These are phyloP conservation scores for Pseudolycoriella hygida DNA, from an alignment of 2,888 invertebrate species.

Conservation along the genomic window DNA sequence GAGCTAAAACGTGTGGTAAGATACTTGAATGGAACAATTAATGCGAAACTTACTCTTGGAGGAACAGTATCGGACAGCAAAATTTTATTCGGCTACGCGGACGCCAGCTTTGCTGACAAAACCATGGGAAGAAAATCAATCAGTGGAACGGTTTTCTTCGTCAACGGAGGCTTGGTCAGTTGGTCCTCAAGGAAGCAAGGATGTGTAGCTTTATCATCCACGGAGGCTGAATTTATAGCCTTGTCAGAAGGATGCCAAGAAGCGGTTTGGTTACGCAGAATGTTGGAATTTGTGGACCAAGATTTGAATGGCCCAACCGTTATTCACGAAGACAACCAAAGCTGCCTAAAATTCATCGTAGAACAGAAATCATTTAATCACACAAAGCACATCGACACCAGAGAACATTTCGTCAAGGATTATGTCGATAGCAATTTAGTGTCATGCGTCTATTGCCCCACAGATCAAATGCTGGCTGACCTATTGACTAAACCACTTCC, in stretches of 20 bases:
- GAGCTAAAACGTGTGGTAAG: no score
- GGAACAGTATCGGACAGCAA: no score
- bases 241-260: slow-evolving; percentile 15
- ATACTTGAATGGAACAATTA: no score
- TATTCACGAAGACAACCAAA: slow-evolving; percentile 14
- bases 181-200: slow-evolving; percentile 8
- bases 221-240: no score
- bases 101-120: slow-evolving; percentile 17
- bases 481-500: no score
- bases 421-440: no score
- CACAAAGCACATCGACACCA: no score
- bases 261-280: slow-evolving; percentile 11
- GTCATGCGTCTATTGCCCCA: no score
- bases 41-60: no score
- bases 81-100: slow-evolving; percentile 10
- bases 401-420: no score
- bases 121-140: slow-evolving; percentile 7
- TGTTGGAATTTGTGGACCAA: slow-evolving; percentile 12
- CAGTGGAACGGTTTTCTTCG: slow-evolving; percentile 8
- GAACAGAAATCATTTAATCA: no score
- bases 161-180: slow-evolving; percentile 4
- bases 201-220: slow-evolving; percentile 11
- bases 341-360: slow-evolving; percentile 16
- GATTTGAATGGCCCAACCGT: slow-evolving; percentile 5
- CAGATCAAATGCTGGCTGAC: no score